A percentile compares a stretch with the other conserved stretches of the same genome.
Evolutionary conservation across 2,888 invertebrate genomes (phyloP).

Genomic region (Caenorhabditis plicata): DNA sequence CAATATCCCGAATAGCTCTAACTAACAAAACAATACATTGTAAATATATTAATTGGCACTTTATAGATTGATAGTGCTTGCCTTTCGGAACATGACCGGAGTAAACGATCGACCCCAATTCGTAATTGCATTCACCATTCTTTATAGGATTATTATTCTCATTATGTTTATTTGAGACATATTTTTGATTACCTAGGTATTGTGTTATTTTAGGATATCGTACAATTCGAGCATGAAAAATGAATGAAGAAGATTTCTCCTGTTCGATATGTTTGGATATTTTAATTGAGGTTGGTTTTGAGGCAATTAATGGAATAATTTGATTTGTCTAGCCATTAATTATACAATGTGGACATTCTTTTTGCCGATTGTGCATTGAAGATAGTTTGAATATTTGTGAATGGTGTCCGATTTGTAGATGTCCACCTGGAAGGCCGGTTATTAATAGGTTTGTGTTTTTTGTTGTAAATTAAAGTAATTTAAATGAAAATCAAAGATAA

Average conservation of each 20-base stretch:
- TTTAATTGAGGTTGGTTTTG: slow-evolving; percentile 19
- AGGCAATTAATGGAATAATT: slow-evolving; percentile 20
- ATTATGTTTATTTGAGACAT: background rate
- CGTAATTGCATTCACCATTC: slow-evolving; percentile 7
- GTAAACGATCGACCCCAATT: too few relatives aligned
- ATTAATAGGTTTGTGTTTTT: slow-evolving; percentile 14
- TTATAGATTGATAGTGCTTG: too few relatives aligned
- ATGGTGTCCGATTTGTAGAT: slow-evolving; percentile 22
- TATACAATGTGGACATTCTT: slow-evolving; percentile 25
- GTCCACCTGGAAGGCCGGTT: slow-evolving; percentile 5
- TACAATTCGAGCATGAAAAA: slow-evolving; percentile 6
- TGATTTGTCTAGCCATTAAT: slow-evolving; percentile 26
- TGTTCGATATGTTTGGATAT: slow-evolving; percentile 28
- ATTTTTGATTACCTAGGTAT: too few relatives aligned
- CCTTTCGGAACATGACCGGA: too few relatives aligned
- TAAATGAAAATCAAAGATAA: background rate
- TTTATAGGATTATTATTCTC: slow-evolving; percentile 5
- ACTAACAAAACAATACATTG: too few relatives aligned
- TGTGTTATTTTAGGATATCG: too few relatives aligned
- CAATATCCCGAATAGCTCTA: too few relatives aligned
- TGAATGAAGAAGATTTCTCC: slow-evolving; percentile 32
- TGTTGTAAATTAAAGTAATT: background rate
- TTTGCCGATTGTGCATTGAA: slow-evolving; percentile 24
- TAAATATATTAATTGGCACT: too few relatives aligned
- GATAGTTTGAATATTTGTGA: slow-evolving; percentile 18